Evolutionary conservation across 2,113 vertebrate genomes (phyloP).

Genomic region (Ranitomeya variabilis): DNA sequence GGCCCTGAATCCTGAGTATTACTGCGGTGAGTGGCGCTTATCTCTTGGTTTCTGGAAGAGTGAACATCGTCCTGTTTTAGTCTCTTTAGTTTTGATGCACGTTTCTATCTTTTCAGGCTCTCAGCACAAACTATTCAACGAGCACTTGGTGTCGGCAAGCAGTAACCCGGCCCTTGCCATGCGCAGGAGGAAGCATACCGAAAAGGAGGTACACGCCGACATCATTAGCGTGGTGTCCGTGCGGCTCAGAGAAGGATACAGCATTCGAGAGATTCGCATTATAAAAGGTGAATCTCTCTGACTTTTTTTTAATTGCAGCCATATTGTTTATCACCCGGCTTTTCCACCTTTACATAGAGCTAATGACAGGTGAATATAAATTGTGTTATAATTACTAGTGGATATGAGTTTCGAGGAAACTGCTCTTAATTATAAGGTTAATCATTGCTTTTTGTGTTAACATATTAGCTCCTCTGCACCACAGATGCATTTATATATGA

Average conservation of each 20-base stretch:
- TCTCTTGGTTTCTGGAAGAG: neutral
- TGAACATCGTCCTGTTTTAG: neutral
- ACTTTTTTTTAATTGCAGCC: no score
- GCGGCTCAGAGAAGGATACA: constrained; percentile 93
- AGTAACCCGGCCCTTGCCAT: constrained; percentile 91
- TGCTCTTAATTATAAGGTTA: neutral
- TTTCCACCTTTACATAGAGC: no score
- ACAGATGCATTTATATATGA: neutral
- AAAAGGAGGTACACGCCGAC: constrained; percentile 93
- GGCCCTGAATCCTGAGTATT: constrained; percentile 91
- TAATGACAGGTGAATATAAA: no score
- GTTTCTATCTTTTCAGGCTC: constrained; percentile 74
- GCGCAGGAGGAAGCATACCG: constrained; percentile 93
- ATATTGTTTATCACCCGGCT: no score
- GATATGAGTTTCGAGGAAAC: no score
- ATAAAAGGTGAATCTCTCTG: constrained; percentile 80
- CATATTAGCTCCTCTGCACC: no score
- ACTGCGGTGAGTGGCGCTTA: constrained; percentile 78
- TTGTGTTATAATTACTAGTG: no score
- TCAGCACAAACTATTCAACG: constrained; percentile 94
- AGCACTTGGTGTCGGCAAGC: constrained; percentile 93
- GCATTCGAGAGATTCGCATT: constrained; percentile 89
- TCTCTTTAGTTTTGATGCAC: neutral
- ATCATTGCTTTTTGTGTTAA: no score
- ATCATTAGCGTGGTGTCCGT: constrained; percentile 93